Conservation (phyloP, 2,888 invertebrate species). For the Trachelus stipa region DNA sequence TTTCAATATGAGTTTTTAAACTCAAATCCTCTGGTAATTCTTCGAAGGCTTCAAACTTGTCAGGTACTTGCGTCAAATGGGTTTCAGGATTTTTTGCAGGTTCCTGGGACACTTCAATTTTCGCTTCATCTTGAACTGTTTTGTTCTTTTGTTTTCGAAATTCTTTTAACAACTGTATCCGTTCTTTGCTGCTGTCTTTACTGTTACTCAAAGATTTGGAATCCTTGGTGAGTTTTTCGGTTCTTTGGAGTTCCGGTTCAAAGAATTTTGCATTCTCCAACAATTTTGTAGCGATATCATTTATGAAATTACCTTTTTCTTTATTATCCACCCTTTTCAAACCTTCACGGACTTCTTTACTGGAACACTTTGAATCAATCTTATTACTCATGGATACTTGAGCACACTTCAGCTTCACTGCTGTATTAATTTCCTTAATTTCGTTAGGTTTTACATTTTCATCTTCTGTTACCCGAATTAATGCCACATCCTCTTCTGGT, state of each 20-base stretch:
- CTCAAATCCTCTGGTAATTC: background rate
- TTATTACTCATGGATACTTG: background rate
- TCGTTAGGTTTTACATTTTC: background rate
- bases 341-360: background rate
- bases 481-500: background rate
- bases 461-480: background rate
- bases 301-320: constrained; percentile 20
- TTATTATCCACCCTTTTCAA: constrained; percentile 10
- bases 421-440: background rate
- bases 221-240: background rate
- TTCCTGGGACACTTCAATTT: constrained; percentile 5
- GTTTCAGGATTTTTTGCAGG: background rate
- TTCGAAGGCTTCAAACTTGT: background rate
- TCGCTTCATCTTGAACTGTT: background rate
- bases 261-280: constrained; percentile 19
- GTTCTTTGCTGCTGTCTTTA: constrained; percentile 30
- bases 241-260: constrained; percentile 12
- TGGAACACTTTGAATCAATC: background rate
- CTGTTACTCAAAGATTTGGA: constrained; percentile 20
- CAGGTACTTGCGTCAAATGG: background rate
- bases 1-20: background rate
- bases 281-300: constrained; percentile 20
- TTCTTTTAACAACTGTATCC: constrained; percentile 39
- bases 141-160: constrained; percentile 30
- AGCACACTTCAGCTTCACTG: background rate